Evolutionary conservation across 37 sponge, comb jelly and placozoan genomes (phyloP).

Genomic region (Diacarnus erythraeanus): DNA sequence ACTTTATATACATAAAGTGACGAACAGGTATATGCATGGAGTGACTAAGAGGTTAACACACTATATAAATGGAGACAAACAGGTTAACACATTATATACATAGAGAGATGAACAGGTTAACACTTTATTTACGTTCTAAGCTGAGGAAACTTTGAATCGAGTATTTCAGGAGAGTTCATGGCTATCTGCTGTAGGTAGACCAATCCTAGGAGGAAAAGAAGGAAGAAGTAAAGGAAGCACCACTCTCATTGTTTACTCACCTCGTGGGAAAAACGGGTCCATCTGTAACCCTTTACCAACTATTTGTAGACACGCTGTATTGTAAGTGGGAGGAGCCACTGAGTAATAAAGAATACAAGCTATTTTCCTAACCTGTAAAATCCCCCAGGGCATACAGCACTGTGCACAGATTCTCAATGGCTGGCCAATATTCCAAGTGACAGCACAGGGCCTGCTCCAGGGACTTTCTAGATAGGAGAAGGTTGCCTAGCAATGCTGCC

Average conservation of each 20-base stretch:
- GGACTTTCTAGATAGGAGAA: conserved; percentile 51
- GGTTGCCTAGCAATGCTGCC: conserved; percentile 58
- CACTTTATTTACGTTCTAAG: conserved; percentile 30
- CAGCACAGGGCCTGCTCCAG: conserved; percentile 54
- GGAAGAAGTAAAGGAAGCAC: not conserved
- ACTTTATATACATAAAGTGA: no score
- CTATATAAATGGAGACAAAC: not conserved
- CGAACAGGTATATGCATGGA: not conserved
- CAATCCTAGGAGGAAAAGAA: conserved; percentile 27
- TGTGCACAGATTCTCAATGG: conserved; percentile 37
- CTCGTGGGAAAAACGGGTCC: conserved; percentile 49
- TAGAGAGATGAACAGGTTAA: no score
- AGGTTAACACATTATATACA: not conserved
- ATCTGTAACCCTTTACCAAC: conserved; percentile 21
- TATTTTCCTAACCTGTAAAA: conserved; percentile 22
- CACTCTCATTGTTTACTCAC: not conserved
- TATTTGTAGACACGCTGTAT: conserved; percentile 52
- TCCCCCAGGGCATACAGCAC: conserved; percentile 66
- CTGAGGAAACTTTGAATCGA: not conserved
- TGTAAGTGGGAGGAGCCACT: not conserved
- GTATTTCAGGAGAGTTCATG: conserved; percentile 14
- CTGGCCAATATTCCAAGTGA: conserved; percentile 56
- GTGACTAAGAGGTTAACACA: not conserved
- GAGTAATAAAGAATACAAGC: not conserved
- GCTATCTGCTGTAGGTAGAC: conserved; percentile 33